These are phyloP conservation scores for Trissolcus japonicus DNA, from an alignment of 2,888 invertebrate genomes.

Conservation along the genomic window DNA sequence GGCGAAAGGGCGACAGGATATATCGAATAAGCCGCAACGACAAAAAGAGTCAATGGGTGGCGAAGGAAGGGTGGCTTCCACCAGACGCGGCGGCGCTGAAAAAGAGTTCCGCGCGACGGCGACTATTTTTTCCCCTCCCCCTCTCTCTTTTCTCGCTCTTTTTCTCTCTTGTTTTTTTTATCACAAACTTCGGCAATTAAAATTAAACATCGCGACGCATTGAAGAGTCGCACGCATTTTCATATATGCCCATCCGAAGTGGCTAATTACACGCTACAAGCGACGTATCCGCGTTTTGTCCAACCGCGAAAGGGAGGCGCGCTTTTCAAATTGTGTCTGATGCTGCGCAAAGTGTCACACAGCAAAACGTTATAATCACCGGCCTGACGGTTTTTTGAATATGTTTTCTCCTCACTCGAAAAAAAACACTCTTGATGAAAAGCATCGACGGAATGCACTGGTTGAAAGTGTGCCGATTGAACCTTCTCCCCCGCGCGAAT, in stretches of 20 bases:
- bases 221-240: conserved; percentile 41
- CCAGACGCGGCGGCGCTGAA: conserved; percentile 64
- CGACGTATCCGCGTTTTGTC: conserved; percentile 34
- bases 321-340: conserved; percentile 22
- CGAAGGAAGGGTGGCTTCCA: conserved; percentile 64
- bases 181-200: conserved; percentile 59
- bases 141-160: background rate
- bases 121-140: background rate
- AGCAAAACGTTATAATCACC: conserved; percentile 35
- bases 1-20: conserved; percentile 66
- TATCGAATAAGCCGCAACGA: conserved; percentile 75
- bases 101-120: conserved; percentile 70
- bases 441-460: background rate
- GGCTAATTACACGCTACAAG: conserved; percentile 48
- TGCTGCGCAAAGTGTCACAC: conserved; percentile 23
- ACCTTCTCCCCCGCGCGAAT: conserved; percentile 1
- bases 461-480: conserved; percentile 8
- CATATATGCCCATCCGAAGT: conserved; percentile 38
- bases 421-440: conserved; percentile 1
- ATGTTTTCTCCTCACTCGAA: background rate
- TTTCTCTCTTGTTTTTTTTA: conserved; percentile 39
- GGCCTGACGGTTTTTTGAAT: conserved; percentile 31
- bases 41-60: conserved; percentile 70
- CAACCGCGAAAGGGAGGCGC: conserved; percentile 10
- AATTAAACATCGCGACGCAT: conserved; percentile 52